These are phyloP conservation scores for Euclidia mi DNA, from an alignment of 2,888 invertebrate genomes.

Conservation along the genomic window DNA sequence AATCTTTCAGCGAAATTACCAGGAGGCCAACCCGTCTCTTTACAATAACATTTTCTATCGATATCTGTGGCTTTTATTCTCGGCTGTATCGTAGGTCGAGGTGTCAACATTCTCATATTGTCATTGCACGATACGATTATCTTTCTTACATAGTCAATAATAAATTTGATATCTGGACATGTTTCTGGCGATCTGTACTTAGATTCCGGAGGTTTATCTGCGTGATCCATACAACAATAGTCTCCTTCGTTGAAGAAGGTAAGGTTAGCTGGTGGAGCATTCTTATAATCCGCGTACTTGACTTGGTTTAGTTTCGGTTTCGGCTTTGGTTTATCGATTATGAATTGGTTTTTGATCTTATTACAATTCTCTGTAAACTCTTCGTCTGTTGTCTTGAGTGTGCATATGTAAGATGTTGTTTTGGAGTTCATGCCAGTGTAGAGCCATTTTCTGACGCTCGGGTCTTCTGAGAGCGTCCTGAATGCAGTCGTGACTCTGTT, in stretches of 20 bases:
- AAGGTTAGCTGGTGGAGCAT: slow-evolving; percentile 80
- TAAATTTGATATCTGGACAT: slow-evolving; percentile 78
- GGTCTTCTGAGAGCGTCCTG: slow-evolving; percentile 82
- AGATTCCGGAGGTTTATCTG: slow-evolving; percentile 81
- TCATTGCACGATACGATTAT: slow-evolving; percentile 85
- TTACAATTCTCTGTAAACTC: slow-evolving; percentile 75
- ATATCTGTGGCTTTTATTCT: slow-evolving; percentile 82
- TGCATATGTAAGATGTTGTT: slow-evolving; percentile 83
- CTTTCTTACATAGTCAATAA: slow-evolving; percentile 82
- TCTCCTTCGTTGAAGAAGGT: slow-evolving; percentile 79
- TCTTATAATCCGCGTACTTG: slow-evolving; percentile 79
- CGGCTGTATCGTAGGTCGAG: too few relatives aligned
- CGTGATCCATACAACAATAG: slow-evolving; percentile 73
- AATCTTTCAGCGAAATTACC: slow-evolving; percentile 78
- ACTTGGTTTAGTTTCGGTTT: slow-evolving; percentile 24
- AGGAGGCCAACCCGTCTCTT: slow-evolving; percentile 79
- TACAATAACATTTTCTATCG: slow-evolving; percentile 82
- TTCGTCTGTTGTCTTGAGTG: slow-evolving; percentile 82
- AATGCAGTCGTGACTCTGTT: slow-evolving; percentile 80
- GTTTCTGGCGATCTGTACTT: slow-evolving; percentile 79
- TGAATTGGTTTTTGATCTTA: slow-evolving; percentile 44
- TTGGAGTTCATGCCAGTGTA: slow-evolving; percentile 81
- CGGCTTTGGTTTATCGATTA: too few relatives aligned
- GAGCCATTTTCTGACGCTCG: slow-evolving; percentile 74
- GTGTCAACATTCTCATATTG: slow-evolving; percentile 70